Evolutionary conservation across 2,113 vertebrate genomes (phyloP).

Genomic region (Carassius gibelio): DNA sequence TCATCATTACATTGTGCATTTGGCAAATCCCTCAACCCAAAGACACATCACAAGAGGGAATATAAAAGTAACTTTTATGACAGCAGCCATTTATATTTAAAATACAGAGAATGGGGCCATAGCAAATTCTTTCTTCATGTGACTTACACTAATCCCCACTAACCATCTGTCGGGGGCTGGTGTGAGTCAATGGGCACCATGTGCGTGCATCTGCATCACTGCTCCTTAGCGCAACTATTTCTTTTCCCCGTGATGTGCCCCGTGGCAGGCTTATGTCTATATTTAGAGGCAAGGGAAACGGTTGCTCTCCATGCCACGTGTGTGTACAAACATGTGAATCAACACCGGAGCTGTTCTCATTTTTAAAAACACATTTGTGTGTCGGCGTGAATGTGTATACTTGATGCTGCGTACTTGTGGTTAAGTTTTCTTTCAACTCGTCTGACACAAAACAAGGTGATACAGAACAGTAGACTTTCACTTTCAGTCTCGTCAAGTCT

Average conservation of each 20-base stretch:
- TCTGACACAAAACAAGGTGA: constrained; percentile 17
- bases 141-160: constrained; percentile 70
- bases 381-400: background rate
- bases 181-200: constrained; percentile 58
- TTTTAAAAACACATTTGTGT: constrained; percentile 17
- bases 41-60: constrained; percentile 62
- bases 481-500: constrained; percentile 22
- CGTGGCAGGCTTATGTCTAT: constrained; percentile 66
- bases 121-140: constrained; percentile 67
- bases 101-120: constrained; percentile 61
- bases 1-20: constrained; percentile 62
- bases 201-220: constrained; percentile 58
- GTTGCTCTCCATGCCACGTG: constrained; percentile 66
- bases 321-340: constrained; percentile 69
- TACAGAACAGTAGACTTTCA: constrained; percentile 2
- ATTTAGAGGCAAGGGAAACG: constrained; percentile 67
- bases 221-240: constrained; percentile 52
- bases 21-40: constrained; percentile 62
- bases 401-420: constrained; percentile 22
- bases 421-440: constrained; percentile 28
- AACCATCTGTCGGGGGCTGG: constrained; percentile 70
- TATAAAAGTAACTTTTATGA: constrained; percentile 74
- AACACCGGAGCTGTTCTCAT: constrained; percentile 16
- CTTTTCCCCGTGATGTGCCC: constrained; percentile 60
- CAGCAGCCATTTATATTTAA: constrained; percentile 68